phyloP scores from a whole-genome alignment of 1,140 invertebrate species.

The Schmidtea mediterranea region DNA sequence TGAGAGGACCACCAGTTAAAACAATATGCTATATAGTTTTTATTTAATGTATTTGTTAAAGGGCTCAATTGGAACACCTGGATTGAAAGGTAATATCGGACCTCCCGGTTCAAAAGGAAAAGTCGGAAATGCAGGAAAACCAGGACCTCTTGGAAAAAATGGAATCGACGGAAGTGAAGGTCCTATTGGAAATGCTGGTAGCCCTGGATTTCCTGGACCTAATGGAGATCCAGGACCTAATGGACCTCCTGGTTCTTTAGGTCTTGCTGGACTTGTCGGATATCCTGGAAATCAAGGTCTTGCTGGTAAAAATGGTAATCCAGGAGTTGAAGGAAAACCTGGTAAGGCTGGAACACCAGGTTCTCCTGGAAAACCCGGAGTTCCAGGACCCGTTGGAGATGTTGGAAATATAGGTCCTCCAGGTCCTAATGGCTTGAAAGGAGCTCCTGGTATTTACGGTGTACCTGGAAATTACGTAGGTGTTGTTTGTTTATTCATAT shows the following conservation, averaged over 20 bases:
- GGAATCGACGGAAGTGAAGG: too few species aligned
- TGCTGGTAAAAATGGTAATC: background rate
- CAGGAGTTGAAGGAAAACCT: constrained; percentile 1
- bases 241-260: background rate
- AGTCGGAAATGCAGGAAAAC: too few species aligned
- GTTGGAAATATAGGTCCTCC: background rate
- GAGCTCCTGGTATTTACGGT: background rate
- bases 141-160: too few species aligned
- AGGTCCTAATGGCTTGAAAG: background rate
- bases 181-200: background rate
- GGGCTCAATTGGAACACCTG: too few species aligned
- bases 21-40: too few species aligned
- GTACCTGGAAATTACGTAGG: background rate
- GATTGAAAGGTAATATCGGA: too few species aligned
- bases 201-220: background rate
- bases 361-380: background rate
- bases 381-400: background rate
- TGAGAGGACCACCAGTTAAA: too few species aligned
- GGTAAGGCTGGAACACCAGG: background rate
- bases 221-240: constrained; percentile 2
- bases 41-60: too few species aligned
- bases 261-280: background rate
- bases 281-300: background rate
- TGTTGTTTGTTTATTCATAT: too few species aligned
- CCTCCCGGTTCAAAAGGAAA: too few species aligned